These are phyloP conservation scores for Aplysina aerophoba DNA, from an alignment of 37 sponge, comb jelly and placozoan species.

Conservation along the genomic window DNA sequence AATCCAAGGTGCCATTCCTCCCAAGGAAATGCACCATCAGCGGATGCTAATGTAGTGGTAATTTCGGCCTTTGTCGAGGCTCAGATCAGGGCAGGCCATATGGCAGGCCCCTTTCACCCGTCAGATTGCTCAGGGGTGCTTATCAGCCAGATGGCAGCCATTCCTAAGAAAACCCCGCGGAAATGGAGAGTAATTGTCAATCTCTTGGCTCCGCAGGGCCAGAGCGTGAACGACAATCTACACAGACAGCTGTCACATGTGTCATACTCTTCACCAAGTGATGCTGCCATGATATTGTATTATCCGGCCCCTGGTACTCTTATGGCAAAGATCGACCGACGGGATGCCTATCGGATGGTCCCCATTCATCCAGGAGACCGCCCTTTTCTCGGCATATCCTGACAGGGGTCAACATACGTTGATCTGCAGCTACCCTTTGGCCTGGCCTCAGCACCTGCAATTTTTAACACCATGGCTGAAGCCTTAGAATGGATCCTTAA, in stretches of 20 bases:
- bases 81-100: background rate
- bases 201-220: background rate
- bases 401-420: background rate
- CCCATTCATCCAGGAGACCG: background rate
- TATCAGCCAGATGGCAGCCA: background rate
- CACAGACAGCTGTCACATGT: background rate
- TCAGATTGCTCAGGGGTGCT: background rate
- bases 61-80: background rate
- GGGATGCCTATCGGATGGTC: background rate
- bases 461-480: slow-evolving; percentile 25
- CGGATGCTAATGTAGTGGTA: background rate
- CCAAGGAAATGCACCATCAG: background rate
- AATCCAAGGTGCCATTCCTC: background rate
- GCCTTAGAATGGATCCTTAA: slow-evolving; percentile 15
- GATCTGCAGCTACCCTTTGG: background rate
- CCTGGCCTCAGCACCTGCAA: slow-evolving; percentile 14
- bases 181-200: slow-evolving; percentile 6
- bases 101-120: background rate
- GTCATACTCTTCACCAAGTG: background rate
- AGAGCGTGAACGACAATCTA: background rate
- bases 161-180: background rate
- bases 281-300: background rate
- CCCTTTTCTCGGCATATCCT: background rate
- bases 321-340: background rate
- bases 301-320: background rate